These are phyloP conservation scores for Papilio machaon DNA, from an alignment of 1,140 invertebrate genomes.

Conservation along the genomic window DNA sequence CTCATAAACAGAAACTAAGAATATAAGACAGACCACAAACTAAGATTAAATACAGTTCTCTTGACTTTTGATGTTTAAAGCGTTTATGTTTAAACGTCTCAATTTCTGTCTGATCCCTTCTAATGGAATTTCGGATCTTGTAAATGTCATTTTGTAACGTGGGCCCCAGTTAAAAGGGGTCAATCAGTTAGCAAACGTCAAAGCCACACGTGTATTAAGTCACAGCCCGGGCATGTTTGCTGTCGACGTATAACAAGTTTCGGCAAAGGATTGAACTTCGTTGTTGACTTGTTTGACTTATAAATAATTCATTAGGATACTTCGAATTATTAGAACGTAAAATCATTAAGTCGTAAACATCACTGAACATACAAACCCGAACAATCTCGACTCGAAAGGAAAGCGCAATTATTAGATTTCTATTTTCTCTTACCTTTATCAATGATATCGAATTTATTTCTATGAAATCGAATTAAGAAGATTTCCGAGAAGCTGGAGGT, in stretches of 20 bases:
- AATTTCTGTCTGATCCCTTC: slow-evolving; percentile 19
- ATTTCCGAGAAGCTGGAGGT: too few species aligned
- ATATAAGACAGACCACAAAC: neutral
- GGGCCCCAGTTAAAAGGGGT: slow-evolving; percentile 33
- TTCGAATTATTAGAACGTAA: slow-evolving; percentile 12
- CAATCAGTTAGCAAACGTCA: slow-evolving; percentile 37
- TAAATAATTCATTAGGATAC: slow-evolving; percentile 32
- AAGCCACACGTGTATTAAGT: slow-evolving; percentile 36
- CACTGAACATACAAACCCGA: neutral
- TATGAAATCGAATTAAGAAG: too few species aligned
- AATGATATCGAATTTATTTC: too few species aligned
- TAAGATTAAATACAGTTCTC: neutral
- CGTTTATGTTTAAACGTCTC: slow-evolving; percentile 9
- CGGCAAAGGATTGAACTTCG: slow-evolving; percentile 26
- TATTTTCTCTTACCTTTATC: neutral
- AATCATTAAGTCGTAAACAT: slow-evolving; percentile 16
- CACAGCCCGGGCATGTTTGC: slow-evolving; percentile 27
- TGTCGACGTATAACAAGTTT: slow-evolving; percentile 31
- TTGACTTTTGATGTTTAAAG: neutral
- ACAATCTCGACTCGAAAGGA: neutral
- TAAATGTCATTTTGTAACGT: slow-evolving; percentile 36
- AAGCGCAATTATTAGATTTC: neutral
- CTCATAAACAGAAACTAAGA: neutral
- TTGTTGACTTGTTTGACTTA: slow-evolving; percentile 30
- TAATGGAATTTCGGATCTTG: slow-evolving; percentile 37